Base-by-base conservation (phyloP, 2,113 vertebrate species). In the Eira barbara region DNA sequence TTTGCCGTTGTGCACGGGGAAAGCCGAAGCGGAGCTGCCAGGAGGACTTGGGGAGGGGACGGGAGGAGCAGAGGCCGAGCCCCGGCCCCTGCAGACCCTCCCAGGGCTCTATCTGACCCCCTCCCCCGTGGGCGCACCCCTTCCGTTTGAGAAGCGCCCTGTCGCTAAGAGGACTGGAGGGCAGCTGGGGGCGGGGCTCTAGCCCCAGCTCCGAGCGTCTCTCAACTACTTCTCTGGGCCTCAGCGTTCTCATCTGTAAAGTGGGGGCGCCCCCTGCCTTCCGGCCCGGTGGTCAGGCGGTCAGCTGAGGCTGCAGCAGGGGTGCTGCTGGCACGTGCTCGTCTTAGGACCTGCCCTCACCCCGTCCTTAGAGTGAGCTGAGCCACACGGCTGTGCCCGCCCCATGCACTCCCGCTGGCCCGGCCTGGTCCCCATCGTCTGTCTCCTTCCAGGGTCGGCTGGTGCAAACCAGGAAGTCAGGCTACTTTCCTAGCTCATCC, bases 401-500 rank as follows among this genome's bases (percentile, higher is more conserved):
- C 10, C 13, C 18, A 36, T 3, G 34, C 21, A 1, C 42, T 67
- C 61, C 61, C 7, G 1, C 34, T 0, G 6, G 39, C 3, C 3
- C 0, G 12, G 78, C 49, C 0, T 0, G 0, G 3, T 12, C 65
- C 90, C 0, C 0, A 2, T 71, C 0, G 0, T 14, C 81, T n/a
- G 42, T 95, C 93, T 89, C 12, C 95, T 97, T 96, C 65, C 98
- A 99, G 99, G 99, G 99, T 2, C 99, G 99, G 89, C 97, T 99
- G 91, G 97, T 99, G 29, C 99, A 99, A 95, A 99, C 99, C 0
- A 99, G 99, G 98, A 99, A 99, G 96, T 99, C 98, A 0, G 99
- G 99, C 29, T 99, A 99, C 97, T 99, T 99, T 49, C 99, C 99
- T 93, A 99, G 99, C 97, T 99, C 99, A 0, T 99, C 99, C 0